Base-by-base conservation (phyloP, 2,113 vertebrate genomes). In the Rhynchomys soricoides region DNA sequence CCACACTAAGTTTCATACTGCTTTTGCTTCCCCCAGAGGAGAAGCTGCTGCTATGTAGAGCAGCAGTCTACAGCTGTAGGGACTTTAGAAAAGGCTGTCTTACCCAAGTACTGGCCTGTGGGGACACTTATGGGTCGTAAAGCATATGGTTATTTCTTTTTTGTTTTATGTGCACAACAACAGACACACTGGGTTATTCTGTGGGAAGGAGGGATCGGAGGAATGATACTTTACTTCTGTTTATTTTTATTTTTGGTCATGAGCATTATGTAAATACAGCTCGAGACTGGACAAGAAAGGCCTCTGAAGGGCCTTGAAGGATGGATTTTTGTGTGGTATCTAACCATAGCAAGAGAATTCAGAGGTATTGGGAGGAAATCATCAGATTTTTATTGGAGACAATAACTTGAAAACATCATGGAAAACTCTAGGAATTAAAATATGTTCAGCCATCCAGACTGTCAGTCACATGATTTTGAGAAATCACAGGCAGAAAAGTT, bases 401-500 rank as follows among this genome's bases (percentile, higher is more conserved):
- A 37, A 37, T 92, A 73, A 8, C 12, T 93, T 70, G 40, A 90
- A 96, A 94, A 64, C 71, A 4, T 8, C 12, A 26, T 71, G 37
- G 34, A 93, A 95, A 93, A 95, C 4, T 15, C 52, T 82, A 89
- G 26, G 37, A 93, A 62, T n/a, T 66, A 91, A 52, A 57, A 31
- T 91, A 88, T 62, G 85, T 71, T 91, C 37, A 94, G 59, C 64
- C 45, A 29, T 26, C 9, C 2, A 26, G 81, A 59, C 50, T 43
- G 6, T 71, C 55, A 96, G 26, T 57, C 87, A 45, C 45, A 77
- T 62, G 73, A 94, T 48, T 77, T 83, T 62, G 29, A 21, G 75
- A 83, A 95, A 89, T 86, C 89, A 50, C 13, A 87, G 45, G 89
- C 6, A 94, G 57, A 88, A 94, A 91, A 92, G 31, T 91, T 81